Percentiles rank a stretch among this genome's conserved stretches.
Conservation (phyloP, 1,140 invertebrate species). For the Drosophila nigrodunni region DNA sequence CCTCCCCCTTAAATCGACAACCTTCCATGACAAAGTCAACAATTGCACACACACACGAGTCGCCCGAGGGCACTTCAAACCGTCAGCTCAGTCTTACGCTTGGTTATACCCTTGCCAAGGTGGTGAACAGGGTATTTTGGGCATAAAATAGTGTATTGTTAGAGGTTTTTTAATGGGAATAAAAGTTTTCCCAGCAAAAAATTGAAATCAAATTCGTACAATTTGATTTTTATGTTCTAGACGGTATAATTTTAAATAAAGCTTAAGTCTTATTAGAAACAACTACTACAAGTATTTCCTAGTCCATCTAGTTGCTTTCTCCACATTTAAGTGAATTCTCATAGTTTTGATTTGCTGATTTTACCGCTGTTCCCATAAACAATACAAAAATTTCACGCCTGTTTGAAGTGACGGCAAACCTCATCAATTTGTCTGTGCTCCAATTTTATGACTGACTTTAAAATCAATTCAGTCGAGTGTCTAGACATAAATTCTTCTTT, state of each 20-base stretch:
- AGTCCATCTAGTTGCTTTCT: background rate
- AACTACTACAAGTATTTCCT: background rate
- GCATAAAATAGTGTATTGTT: background rate
- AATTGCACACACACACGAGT: slow-evolving; percentile 35
- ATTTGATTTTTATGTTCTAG: background rate
- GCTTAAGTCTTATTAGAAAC: no score
- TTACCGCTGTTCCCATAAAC: slow-evolving; percentile 27
- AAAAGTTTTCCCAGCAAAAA: background rate
- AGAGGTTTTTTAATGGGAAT: background rate
- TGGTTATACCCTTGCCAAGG: background rate
- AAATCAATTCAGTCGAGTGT: slow-evolving; percentile 38
- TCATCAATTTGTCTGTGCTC: slow-evolving; percentile 46
- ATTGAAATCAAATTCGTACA: background rate
- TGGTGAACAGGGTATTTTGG: background rate
- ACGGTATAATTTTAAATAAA: background rate
- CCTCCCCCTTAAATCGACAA: background rate
- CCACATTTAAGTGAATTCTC: no score
- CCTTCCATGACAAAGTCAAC: slow-evolving; percentile 55
- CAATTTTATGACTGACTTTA: slow-evolving; percentile 49
- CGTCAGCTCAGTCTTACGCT: background rate
- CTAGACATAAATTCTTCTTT: slow-evolving; percentile 29
- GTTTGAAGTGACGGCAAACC: background rate
- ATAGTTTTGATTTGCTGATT: background rate
- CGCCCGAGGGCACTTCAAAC: slow-evolving; percentile 36
- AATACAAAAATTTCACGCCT: slow-evolving; percentile 53